Conservation (phyloP, 23 tunicate species). For the Trididemnum nubilum region DNA sequence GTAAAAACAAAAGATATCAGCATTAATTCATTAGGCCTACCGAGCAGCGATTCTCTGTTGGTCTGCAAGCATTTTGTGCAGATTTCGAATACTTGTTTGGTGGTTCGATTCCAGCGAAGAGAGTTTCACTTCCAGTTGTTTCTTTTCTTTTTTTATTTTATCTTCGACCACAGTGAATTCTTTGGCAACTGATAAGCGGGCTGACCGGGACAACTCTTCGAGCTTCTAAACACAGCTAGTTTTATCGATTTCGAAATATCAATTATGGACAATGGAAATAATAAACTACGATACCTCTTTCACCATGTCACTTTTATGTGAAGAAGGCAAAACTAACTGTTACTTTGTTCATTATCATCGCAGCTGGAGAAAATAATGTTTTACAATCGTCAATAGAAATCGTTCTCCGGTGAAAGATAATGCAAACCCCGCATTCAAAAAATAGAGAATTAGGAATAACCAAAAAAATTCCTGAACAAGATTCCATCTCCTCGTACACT, state of each 20-base stretch:
- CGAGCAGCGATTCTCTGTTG: conserved; percentile 83
- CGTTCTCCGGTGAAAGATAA: too few species aligned
- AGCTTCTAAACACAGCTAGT: too few species aligned
- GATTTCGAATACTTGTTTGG: conserved; percentile 55
- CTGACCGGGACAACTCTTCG: conserved; percentile 49
- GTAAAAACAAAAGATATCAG: too few species aligned
- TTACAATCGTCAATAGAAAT: too few species aligned
- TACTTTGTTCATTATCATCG: too few species aligned
- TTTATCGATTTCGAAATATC: not conserved
- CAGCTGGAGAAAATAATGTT: too few species aligned
- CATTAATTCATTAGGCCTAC: too few species aligned
- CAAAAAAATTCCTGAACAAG: too few species aligned
- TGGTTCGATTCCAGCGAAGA: conserved; percentile 45
- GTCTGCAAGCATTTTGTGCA: conserved; percentile 83
- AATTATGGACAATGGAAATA: not conserved
- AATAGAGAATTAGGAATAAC: too few species aligned
- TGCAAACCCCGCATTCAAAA: too few species aligned
- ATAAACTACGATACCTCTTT: not conserved
- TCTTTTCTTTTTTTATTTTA: conserved; percentile 51
- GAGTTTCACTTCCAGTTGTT: conserved; percentile 54
- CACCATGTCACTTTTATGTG: not conserved
- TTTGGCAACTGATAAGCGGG: conserved; percentile 48
- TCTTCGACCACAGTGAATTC: conserved; percentile 40
- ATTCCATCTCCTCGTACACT: too few species aligned
- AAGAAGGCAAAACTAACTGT: too few species aligned